Percentiles rank a stretch among this genome's conserved stretches.
These are phyloP conservation scores for Pilophorus perplexus DNA, from an alignment of 2,888 invertebrate genomes.

Conservation along the genomic window DNA sequence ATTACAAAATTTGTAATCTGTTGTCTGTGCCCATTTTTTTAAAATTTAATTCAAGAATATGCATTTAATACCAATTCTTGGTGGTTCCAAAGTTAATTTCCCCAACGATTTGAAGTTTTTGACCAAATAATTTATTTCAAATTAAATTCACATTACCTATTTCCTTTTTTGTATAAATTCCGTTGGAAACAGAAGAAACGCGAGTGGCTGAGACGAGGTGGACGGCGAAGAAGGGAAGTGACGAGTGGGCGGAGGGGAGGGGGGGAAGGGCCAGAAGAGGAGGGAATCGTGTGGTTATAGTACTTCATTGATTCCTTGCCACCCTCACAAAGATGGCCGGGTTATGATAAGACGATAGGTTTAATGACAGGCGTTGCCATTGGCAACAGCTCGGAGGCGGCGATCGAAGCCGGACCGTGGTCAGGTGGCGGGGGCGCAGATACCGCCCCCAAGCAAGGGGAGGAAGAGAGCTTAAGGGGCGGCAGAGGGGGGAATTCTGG, in stretches of 20 bases:
- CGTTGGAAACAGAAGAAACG: background rate
- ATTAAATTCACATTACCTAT: no score
- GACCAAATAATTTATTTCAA: no score
- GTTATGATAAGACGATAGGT: conserved; percentile 60
- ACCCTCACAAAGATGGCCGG: conserved; percentile 52
- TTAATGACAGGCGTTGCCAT: conserved; percentile 58
- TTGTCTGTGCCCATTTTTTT: no score
- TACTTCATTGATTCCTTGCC: conserved; percentile 41
- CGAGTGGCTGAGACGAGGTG: background rate
- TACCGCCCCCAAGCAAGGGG: conserved; percentile 31
- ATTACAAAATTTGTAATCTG: no score
- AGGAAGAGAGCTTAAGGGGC: background rate
- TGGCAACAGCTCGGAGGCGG: conserved; percentile 53
- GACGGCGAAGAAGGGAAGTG: background rate
- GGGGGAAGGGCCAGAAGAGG: conserved; percentile 15
- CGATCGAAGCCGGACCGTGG: conserved; percentile 52
- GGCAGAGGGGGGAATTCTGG: background rate
- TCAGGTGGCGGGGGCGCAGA: conserved; percentile 52
- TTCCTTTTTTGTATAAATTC: no score
- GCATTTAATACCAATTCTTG: no score
- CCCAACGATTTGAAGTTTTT: no score
- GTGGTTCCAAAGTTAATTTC: no score
- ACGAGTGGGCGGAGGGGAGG: background rate
- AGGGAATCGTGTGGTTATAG: conserved; percentile 38
- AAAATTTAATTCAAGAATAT: no score